Percentiles rank a stretch among this genome's conserved stretches.
Evolutionary conservation across 1,140 invertebrate species (phyloP).

Genomic region (Holcopasites calliopsidis): DNA sequence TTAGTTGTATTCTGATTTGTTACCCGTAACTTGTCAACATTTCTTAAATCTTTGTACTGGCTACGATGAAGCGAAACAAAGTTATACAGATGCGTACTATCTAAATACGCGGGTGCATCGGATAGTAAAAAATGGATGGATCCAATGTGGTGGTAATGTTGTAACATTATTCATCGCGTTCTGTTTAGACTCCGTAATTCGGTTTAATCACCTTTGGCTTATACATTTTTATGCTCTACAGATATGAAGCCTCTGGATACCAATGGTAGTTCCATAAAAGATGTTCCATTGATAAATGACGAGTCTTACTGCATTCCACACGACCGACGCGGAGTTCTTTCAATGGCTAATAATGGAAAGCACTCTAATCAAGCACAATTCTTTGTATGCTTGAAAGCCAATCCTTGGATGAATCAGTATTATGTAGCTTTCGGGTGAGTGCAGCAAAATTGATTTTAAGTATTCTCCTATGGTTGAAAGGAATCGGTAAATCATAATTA

Average conservation of each 20-base stretch:
- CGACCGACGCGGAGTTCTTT: slow-evolving; percentile 78
- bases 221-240: too few relatives aligned
- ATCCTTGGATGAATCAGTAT: slow-evolving; percentile 87
- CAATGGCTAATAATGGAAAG: slow-evolving; percentile 85
- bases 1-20: slow-evolving; percentile 53
- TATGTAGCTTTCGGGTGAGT: slow-evolving; percentile 88
- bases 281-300: slow-evolving; percentile 32
- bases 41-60: slow-evolving; percentile 58
- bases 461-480: not conserved
- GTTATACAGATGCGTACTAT: slow-evolving; percentile 41
- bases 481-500: not conserved
- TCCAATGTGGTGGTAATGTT: slow-evolving; percentile 58
- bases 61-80: slow-evolving; percentile 12
- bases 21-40: slow-evolving; percentile 57
- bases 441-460: too few relatives aligned
- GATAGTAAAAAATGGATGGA: slow-evolving; percentile 63
- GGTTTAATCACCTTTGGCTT: not conserved
- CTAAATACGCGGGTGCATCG: slow-evolving; percentile 53
- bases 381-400: slow-evolving; percentile 87
- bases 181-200: not conserved
- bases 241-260: too few relatives aligned
- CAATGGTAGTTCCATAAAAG: not conserved
- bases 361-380: slow-evolving; percentile 89
- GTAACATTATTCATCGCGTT: not conserved
- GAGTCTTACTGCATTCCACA: slow-evolving; percentile 62